Base-by-base conservation (phyloP, 2,113 vertebrate species). In the Proteles cristata region DNA sequence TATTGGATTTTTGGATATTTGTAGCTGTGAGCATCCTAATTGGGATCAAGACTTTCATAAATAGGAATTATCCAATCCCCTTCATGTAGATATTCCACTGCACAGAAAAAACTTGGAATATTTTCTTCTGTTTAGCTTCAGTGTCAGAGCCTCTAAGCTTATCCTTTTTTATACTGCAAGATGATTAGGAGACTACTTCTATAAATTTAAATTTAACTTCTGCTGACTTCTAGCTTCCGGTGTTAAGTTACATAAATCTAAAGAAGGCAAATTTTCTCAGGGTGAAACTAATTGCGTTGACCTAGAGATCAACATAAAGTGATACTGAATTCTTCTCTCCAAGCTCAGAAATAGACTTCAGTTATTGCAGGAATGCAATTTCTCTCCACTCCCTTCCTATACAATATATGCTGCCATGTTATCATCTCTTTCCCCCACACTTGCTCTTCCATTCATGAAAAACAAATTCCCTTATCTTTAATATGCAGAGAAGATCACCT, bases 171-270 rank as follows among this genome's bases (percentile, higher is more conserved):
- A 68, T 90, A 50, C 33, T 81, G 50, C 33, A 23, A 55, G 63
- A 81, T 58, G 43, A 97, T 96, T 90, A 94, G 71, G 45, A 79
- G 23, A 96, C 65, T 79, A 96, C 28, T 69, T 94, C 66, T 48
- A 93, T 81, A 94, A 92, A 95, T 95, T 68, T 55, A 96, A 97
- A 96, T 97, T 81, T 96, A 96, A 94, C 83, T 94, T 95, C 69
- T 88, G 86, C 63, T 96, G 96, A 97, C 92, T 95, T 81, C 58
- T 88, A 58, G 35, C 17, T 93, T 93, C 50, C 48, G 45, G 63
- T 87, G 61, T 97, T 93, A 90, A 91, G 55, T 94, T 95, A 89
- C 48, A 94, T 55, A 92, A 69, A 94, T 88, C 90, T 97, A 69
- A 90, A 88, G 89, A 94, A 95, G 84, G 63, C 43, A 89, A 2